phyloP scores from a whole-genome alignment of 2,888 invertebrate genomes.

The Xestobium rufovillosum region DNA sequence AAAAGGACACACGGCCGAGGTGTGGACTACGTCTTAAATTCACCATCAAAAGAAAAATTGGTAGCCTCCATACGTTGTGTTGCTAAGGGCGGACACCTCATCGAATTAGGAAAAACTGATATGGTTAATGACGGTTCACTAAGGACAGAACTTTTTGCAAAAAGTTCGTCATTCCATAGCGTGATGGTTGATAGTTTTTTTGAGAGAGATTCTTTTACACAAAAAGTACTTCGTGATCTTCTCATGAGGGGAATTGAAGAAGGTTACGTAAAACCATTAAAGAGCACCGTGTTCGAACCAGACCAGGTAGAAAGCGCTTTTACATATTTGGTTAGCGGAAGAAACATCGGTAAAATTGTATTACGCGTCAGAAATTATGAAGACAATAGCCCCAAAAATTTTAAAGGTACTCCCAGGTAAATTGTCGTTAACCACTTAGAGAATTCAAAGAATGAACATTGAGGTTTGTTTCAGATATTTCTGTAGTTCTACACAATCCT shows the following conservation, averaged over 20 bases:
- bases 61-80: slow-evolving; percentile 60
- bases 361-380: slow-evolving; percentile 38
- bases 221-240: too few relatives aligned
- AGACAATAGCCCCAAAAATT: too few relatives aligned
- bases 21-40: slow-evolving; percentile 87
- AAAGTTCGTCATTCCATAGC: slow-evolving; percentile 69
- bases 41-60: slow-evolving; percentile 85
- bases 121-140: slow-evolving; percentile 58
- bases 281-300: slow-evolving; percentile 54
- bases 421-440: too few relatives aligned
- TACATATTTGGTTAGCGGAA: slow-evolving; percentile 56
- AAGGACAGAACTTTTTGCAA: slow-evolving; percentile 60
- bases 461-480: too few relatives aligned
- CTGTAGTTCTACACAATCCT: too few relatives aligned
- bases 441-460: too few relatives aligned
- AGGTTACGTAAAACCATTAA: too few relatives aligned
- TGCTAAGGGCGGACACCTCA: slow-evolving; percentile 57
- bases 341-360: slow-evolving; percentile 71
- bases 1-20: slow-evolving; percentile 81
- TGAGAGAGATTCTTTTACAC: too few relatives aligned
- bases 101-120: slow-evolving; percentile 85
- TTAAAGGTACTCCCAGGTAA: too few relatives aligned
- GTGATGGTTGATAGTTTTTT: slow-evolving; percentile 76
- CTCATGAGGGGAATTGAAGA: slow-evolving; percentile 57
- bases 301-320: slow-evolving; percentile 67